phyloP scores from a whole-genome alignment of 1,140 invertebrate species.

The Mercenaria mercenaria region DNA sequence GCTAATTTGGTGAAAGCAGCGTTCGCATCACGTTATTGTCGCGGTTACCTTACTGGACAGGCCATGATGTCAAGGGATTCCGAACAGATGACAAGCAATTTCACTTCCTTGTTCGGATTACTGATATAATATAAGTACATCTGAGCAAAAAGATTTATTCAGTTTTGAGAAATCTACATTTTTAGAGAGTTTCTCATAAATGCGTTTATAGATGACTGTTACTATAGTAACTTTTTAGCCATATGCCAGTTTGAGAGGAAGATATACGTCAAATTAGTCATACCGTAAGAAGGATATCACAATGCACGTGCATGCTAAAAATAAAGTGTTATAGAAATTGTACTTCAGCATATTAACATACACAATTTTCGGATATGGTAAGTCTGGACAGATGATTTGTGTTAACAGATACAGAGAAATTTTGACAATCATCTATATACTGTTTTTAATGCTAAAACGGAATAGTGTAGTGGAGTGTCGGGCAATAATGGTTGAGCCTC shows the following conservation, averaged over 20 bases:
- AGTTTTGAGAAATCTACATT: too few relatives aligned
- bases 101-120: neutral
- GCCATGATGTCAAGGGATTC: too few relatives aligned
- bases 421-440: neutral
- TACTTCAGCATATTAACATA: neutral
- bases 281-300: too few relatives aligned
- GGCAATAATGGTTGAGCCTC: constrained; percentile 92
- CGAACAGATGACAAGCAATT: neutral
- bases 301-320: neutral
- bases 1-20: neutral
- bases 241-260: too few relatives aligned
- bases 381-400: constrained; percentile 41
- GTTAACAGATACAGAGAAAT: neutral
- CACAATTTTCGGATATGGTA: constrained; percentile 31
- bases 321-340: neutral
- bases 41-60: too few relatives aligned
- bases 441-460: neutral
- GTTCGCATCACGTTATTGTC: neutral
- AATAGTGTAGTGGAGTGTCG: neutral
- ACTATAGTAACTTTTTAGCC: too few relatives aligned
- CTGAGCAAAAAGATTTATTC: too few relatives aligned
- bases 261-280: too few relatives aligned
- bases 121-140: too few relatives aligned
- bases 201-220: too few relatives aligned
- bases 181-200: too few relatives aligned